Evolutionary conservation across 2,797 vertebrate genomes (phyloP).

Genomic region (Phrynocephalus guinanensis): DNA sequence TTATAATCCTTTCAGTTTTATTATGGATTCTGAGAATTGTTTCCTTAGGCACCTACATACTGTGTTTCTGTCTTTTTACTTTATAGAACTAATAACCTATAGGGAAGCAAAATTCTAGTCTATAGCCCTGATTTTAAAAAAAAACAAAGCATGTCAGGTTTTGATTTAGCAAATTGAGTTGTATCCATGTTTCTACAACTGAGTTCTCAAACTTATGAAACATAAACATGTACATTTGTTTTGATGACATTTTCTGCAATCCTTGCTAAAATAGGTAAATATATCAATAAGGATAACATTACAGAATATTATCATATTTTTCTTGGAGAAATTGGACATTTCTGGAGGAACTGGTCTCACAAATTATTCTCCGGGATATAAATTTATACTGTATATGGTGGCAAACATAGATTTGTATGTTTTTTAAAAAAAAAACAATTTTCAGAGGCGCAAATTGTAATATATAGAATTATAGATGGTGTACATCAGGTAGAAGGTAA

Average conservation of each 20-base stretch:
- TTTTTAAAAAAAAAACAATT: neutral
- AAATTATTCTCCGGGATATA: slow-evolving; percentile 13
- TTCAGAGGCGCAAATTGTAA: neutral
- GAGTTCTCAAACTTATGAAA: neutral
- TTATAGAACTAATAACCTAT: slow-evolving; percentile 62
- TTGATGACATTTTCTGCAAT: neutral
- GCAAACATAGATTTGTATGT: slow-evolving; percentile 7
- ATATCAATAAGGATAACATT: neutral
- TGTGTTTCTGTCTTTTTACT: slow-evolving; percentile 45
- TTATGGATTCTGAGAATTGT: too few relatives aligned
- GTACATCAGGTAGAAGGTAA: slow-evolving; percentile 30
- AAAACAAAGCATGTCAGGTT: slow-evolving; percentile 43
- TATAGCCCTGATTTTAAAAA: slow-evolving; percentile 49
- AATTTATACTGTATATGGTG: neutral
- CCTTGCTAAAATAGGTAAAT: neutral
- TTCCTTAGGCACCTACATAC: slow-evolving; percentile 30
- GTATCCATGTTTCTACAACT: neutral
- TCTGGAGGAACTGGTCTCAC: neutral
- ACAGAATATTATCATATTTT: neutral
- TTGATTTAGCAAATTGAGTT: slow-evolving; percentile 51
- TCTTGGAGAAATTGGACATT: neutral
- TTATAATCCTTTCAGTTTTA: too few relatives aligned
- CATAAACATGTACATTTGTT: neutral
- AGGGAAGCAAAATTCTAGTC: slow-evolving; percentile 59
- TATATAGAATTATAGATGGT: neutral